Percentiles rank a stretch among this genome's conserved stretches.
Conservation (phyloP, 2,797 vertebrate species). For the Acanthurus lineatus region DNA sequence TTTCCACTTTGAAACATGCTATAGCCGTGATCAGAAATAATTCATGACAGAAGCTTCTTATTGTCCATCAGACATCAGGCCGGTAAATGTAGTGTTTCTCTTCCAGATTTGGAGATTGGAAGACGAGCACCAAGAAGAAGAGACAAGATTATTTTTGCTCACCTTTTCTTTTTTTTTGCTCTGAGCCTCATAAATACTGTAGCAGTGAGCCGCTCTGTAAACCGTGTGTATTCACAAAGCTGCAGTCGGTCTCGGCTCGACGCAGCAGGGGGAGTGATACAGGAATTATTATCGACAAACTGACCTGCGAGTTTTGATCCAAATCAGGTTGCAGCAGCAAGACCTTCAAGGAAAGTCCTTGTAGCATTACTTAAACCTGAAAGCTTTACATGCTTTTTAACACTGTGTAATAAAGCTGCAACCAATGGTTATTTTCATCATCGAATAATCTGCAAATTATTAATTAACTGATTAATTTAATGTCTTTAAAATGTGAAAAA, state of each 20-base stretch:
- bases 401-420: background rate
- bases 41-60: conserved; percentile 34
- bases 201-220: conserved; percentile 28
- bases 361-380: background rate
- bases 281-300: conserved; percentile 20
- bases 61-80: conserved; percentile 13
- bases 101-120: background rate
- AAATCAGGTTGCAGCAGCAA: background rate
- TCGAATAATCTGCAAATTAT: too few relatives aligned
- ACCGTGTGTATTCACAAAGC: conserved; percentile 26
- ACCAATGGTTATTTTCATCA: too few relatives aligned
- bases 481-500: too few relatives aligned
- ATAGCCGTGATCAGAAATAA: conserved; percentile 67
- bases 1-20: conserved; percentile 60
- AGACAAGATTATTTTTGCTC: conserved; percentile 8
- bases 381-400: conserved; percentile 8
- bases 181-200: conserved; percentile 19
- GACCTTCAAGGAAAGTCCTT: background rate
- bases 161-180: background rate
- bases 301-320: conserved; percentile 14
- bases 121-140: background rate
- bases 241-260: conserved; percentile 12
- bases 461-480: too few relatives aligned
- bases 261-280: background rate
- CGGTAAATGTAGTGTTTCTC: conserved; percentile 1